Base-by-base conservation (phyloP, 2,888 invertebrate species). In the Amblyjoppa fuscipennis region DNA sequence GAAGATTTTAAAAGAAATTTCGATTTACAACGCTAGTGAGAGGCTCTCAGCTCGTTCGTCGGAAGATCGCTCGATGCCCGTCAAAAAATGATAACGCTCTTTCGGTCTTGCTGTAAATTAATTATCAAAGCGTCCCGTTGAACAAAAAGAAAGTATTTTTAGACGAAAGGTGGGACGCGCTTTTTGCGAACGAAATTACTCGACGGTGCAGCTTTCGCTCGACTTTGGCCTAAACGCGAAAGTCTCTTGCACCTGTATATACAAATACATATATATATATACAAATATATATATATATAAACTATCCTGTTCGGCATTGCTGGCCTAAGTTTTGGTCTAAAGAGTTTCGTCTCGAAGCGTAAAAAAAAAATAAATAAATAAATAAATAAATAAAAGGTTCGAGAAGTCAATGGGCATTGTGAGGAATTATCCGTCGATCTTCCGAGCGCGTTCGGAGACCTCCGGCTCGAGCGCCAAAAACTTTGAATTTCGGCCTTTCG, bases 221-320 rank as follows among this genome's bases (percentile, higher is more conserved):
- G 88, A 89, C 88, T 89, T 89, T 89, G 89, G 89, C 89, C 89
- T 89, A 59, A 89, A 89, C 81, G 88, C 85, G 87, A 87, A 88
- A 87, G 68, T 80, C 74, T 38, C 31, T 66, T 76, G 82, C 85
- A 85, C 79, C 85, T 73, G 64, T 76, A 66, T 59, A 81, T 84
- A 84, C 56, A 41, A 75, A 38, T 76, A 31, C 41, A 69, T 73
- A 66, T 70, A 75, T 69, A 75, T 69, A 49, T 38, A 70, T 49
- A 69, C 16, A 56, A 5, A 77, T 81, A 77, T 74, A 84, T 84
- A 87, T 74, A 80, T 83, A 87, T 68, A 86, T 73, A 78, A 79
- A 16, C 41, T 70, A 75, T 80, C 56, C 59, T 68, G 88, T 88
- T 88, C 86, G 88, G 87, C 89, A 88, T 78, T 85, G 85, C 83